Conservation (phyloP, 2,888 invertebrate species). For the Pemphredon lugubris region DNA sequence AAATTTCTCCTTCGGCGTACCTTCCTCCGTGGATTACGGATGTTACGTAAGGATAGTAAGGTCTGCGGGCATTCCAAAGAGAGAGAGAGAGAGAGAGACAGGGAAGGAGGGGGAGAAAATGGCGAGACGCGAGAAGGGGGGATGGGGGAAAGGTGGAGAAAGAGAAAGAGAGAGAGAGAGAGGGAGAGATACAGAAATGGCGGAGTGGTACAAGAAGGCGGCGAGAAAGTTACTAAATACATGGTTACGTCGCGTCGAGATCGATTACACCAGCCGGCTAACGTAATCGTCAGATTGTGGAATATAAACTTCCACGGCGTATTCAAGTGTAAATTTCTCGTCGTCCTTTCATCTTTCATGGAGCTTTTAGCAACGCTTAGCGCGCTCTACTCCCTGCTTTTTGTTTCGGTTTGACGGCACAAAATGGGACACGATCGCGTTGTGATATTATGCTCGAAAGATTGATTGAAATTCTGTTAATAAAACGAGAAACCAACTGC, state of each 20-base stretch:
- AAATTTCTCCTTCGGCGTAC: constrained; percentile 44
- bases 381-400: not conserved
- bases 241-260: constrained; percentile 49
- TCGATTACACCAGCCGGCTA: constrained; percentile 53
- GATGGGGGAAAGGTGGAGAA: constrained; percentile 11
- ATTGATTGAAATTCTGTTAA: too few species aligned
- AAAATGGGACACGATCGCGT: too few species aligned
- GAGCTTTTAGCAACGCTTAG: not conserved
- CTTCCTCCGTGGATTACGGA: constrained; percentile 42
- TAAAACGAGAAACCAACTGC: too few species aligned
- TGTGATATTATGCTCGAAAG: too few species aligned
- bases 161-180: too few species aligned
- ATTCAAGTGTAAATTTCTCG: constrained; percentile 1
- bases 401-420: not conserved
- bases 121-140: not conserved
- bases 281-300: constrained; percentile 32
- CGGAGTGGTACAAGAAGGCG: constrained; percentile 23
- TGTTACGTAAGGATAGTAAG: constrained; percentile 43
- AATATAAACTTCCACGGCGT: not conserved
- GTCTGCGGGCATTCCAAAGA: constrained; percentile 18
- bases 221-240: constrained; percentile 62
- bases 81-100: constrained; percentile 4
- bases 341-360: not conserved
- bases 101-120: not conserved
- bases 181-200: constrained; percentile 14